Percentiles rank a stretch among this genome's conserved stretches.
phyloP scores from a whole-genome alignment of 2,888 invertebrate species.

The Dasysyrphus tricinctus region DNA sequence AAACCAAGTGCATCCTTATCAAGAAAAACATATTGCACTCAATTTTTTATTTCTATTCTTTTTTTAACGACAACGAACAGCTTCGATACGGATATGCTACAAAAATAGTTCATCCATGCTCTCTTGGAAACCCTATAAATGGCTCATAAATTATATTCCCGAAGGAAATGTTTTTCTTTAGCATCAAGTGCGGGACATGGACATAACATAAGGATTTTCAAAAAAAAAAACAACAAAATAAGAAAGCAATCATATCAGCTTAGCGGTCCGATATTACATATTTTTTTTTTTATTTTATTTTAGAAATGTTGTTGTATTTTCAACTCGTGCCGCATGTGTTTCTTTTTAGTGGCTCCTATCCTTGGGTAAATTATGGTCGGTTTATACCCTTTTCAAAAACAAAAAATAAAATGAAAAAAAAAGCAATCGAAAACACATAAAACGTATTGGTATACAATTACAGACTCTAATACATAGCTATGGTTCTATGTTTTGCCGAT shows the following conservation, averaged over 20 bases:
- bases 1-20: constrained; percentile 42
- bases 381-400: constrained; percentile 65
- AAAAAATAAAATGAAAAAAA: constrained; percentile 7
- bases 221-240: constrained; percentile 18
- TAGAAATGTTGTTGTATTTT: constrained; percentile 35
- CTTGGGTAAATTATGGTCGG: constrained; percentile 28
- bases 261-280: constrained; percentile 45
- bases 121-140: constrained; percentile 57
- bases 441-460: constrained; percentile 61
- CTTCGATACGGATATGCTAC: constrained; percentile 33
- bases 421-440: constrained; percentile 56
- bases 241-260: constrained; percentile 36
- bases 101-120: constrained; percentile 50
- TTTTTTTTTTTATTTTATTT: constrained; percentile 39
- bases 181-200: constrained; percentile 58
- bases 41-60: constrained; percentile 6
- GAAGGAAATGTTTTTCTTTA: constrained; percentile 50
- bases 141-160: constrained; percentile 63
- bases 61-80: constrained; percentile 7
- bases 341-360: constrained; percentile 42
- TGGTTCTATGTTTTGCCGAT: constrained; percentile 46
- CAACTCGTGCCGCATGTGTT: constrained; percentile 58
- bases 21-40: constrained; percentile 33
- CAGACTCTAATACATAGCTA: neutral
- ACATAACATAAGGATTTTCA: constrained; percentile 46